phyloP scores from a whole-genome alignment of 2,888 invertebrate species.

The Phorcus lineatus region DNA sequence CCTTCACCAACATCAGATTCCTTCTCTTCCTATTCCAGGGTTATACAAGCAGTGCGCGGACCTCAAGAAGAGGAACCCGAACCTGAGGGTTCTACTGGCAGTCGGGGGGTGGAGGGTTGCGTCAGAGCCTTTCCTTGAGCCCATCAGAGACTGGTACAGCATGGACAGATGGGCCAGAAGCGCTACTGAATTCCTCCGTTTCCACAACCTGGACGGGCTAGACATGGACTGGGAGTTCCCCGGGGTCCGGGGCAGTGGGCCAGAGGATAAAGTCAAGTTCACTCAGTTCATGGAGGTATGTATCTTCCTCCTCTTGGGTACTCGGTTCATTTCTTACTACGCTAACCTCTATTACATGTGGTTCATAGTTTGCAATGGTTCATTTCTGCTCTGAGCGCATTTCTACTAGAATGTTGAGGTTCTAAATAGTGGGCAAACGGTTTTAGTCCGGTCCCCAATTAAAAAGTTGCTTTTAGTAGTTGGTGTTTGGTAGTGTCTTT shows the following conservation, averaged over 20 bases:
- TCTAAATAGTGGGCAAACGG: too few relatives aligned
- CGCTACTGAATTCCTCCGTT: constrained; percentile 42
- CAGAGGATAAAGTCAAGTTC: constrained; percentile 62
- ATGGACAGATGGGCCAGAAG: constrained; percentile 24
- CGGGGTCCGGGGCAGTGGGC: constrained; percentile 63
- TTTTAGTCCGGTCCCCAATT: too few relatives aligned
- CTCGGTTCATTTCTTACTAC: too few relatives aligned
- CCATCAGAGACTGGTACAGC: neutral
- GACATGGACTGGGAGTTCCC: constrained; percentile 97
- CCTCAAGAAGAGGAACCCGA: constrained; percentile 60
- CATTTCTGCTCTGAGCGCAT: too few relatives aligned
- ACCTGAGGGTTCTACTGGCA: constrained; percentile 54
- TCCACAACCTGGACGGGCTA: constrained; percentile 85
- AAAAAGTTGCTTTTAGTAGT: too few relatives aligned
- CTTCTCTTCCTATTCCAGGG: constrained; percentile 32
- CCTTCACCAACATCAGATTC: too few relatives aligned
- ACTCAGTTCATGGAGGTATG: constrained; percentile 56
- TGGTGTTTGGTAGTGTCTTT: too few relatives aligned
- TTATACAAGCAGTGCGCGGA: constrained; percentile 65
- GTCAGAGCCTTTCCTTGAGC: constrained; percentile 59
- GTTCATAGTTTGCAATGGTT: too few relatives aligned
- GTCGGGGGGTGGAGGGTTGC: constrained; percentile 64
- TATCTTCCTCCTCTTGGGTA: too few relatives aligned
- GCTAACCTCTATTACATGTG: too few relatives aligned
- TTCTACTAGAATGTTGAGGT: too few relatives aligned